A percentile compares a stretch with the other conserved stretches of the same genome.
phyloP scores from a whole-genome alignment of 2,113 vertebrate species.

The Thunnus maccoyii region DNA sequence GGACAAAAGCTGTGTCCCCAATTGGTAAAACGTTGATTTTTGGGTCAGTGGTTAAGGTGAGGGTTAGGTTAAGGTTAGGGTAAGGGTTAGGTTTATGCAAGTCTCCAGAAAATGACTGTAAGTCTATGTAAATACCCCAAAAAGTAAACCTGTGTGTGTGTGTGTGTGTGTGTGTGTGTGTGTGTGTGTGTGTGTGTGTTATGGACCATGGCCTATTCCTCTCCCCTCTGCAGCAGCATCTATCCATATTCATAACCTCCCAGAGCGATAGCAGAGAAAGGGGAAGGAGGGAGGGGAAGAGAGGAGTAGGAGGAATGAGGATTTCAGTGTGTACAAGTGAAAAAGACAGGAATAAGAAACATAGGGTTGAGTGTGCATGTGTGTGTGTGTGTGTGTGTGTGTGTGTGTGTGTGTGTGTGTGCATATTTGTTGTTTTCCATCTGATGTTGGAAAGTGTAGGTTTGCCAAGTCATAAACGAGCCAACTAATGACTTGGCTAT shows the following conservation, averaged over 20 bases:
- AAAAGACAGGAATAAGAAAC: constrained; percentile 40
- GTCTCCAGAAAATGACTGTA: too few species aligned
- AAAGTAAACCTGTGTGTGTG: neutral
- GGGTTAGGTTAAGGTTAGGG: too few species aligned
- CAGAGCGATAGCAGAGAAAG: constrained; percentile 39
- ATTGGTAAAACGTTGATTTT: too few species aligned
- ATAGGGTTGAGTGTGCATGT: constrained; percentile 11
- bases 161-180: neutral
- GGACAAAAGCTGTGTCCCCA: too few species aligned
- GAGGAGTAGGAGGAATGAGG: constrained; percentile 29
- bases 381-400: constrained; percentile 8
- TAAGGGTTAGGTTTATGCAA: too few species aligned
- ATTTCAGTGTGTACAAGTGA: constrained; percentile 32
- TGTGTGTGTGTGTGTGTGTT: neutral
- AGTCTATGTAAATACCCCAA: too few species aligned
- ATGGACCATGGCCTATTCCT: constrained; percentile 55
- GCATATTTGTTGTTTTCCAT: constrained; percentile 7
- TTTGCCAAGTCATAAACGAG: constrained; percentile 53
- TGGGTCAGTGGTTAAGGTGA: too few species aligned
- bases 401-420: constrained; percentile 11
- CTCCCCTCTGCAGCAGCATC: constrained; percentile 62
- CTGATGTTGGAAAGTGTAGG: neutral
- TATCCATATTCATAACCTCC: constrained; percentile 77
- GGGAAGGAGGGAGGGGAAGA: constrained; percentile 24
- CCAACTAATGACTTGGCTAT: constrained; percentile 30